These are phyloP conservation scores for Muscicapa adusta DNA, from an alignment of 2,113 vertebrate genomes.

Conservation along the genomic window DNA sequence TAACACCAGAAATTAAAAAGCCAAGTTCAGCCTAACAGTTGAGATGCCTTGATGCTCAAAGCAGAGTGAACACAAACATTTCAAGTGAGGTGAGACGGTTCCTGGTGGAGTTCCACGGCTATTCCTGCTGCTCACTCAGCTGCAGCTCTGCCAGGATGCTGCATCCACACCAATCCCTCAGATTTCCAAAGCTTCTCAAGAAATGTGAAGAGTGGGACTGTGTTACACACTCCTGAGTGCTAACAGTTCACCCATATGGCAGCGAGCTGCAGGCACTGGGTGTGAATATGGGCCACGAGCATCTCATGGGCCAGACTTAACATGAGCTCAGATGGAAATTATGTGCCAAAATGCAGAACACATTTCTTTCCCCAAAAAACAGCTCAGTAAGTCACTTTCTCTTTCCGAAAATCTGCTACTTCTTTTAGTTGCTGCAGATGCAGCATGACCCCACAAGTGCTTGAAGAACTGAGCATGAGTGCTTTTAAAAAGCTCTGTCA, in stretches of 20 bases:
- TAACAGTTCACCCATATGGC: background rate
- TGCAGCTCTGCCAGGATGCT: background rate
- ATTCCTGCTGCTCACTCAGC: background rate
- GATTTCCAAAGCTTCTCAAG: background rate
- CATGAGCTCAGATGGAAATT: background rate
- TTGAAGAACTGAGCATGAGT: background rate
- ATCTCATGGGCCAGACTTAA: background rate
- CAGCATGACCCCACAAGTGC: background rate
- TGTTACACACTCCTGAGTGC: background rate
- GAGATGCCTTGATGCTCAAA: background rate
- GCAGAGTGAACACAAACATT: background rate
- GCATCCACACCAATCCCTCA: background rate
- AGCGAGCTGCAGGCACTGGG: background rate
- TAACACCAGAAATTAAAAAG: background rate
- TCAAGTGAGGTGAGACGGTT: background rate
- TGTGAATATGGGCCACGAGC: background rate
- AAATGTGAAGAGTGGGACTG: background rate
- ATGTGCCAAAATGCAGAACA: background rate
- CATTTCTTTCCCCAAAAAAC: background rate
- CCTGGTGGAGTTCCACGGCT: background rate
- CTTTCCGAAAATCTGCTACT: background rate
- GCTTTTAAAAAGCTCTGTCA: background rate
- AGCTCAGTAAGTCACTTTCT: background rate
- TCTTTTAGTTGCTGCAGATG: background rate
- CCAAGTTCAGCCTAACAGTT: background rate